Evolutionary conservation across 2,888 invertebrate genomes (phyloP), one percentile per base, ranked within the genome.

Genomic region (Alviniconcha strummeri): DNA sequence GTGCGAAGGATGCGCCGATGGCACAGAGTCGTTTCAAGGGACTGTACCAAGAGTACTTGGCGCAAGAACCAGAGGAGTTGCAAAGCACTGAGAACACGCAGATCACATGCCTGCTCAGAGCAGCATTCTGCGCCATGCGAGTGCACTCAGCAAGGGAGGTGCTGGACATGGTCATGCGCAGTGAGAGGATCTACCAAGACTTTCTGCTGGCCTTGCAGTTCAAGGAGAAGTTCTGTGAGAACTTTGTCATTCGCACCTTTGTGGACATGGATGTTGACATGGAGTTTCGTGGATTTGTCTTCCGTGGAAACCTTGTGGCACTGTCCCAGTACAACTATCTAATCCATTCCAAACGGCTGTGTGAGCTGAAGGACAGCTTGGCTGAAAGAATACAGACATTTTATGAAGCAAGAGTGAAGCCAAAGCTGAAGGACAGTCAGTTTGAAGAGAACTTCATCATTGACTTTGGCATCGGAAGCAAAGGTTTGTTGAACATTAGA

Each of bases 251-350:
- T 4, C 83, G 91, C 71, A 84, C 89, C 82, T 91, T 91, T 86
- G 87, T 90, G 11, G 85, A 88, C 74, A 90, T 91, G 55, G 90
- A 90, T 85, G 88, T 91, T 5, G 91, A 91, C 80, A 90, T 91
- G 91, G 91, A 91, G 81, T 91, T 90, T 82, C 87, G 91, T 71
- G 91, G 90, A 13, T 91, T 91, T 88, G 91, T 91, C 19, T 89
- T 80, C 74, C 83, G 88, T 55, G 83, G 87, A 54, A 82, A 86
- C 11, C 84, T 91, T 13, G 87, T 86, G 55, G 91, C 90, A 3
- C 64, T 91, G 13, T 90, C 90, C 9, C 91, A 91, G 83, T 91
- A 91, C 82, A 91, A 91, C 82, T 91, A 91, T 83, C 86, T 90
- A 13, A 89, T 91, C 52, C 89, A 82, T 83, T 91, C 91, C 1